Conservation (phyloP, 2,888 invertebrate genomes). For the Marasmarcha lunaedactyla region DNA sequence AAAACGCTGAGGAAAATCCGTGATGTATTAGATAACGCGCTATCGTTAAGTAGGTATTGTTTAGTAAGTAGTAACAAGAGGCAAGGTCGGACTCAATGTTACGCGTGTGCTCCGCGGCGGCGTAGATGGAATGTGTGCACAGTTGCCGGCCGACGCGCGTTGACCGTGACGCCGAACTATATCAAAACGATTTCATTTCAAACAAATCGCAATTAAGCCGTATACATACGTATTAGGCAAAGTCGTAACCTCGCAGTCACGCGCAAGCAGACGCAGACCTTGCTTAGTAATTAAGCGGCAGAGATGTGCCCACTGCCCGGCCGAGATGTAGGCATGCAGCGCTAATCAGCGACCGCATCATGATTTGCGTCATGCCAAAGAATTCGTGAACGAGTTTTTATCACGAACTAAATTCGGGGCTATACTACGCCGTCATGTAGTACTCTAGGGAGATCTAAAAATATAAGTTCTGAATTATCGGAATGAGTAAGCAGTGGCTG, state of each 20-base stretch:
- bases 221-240: background rate
- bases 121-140: conserved; percentile 27
- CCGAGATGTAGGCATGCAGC: too few species aligned
- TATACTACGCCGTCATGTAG: background rate
- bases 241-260: background rate
- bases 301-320: too few species aligned
- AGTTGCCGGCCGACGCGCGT: conserved; percentile 28
- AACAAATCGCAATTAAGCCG: conserved; percentile 1
- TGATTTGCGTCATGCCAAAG: background rate
- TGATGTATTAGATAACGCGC: background rate
- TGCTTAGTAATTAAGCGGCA: background rate
- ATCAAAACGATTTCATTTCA: conserved; percentile 19
- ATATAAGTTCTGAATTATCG: conserved; percentile 2
- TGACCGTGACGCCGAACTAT: conserved; percentile 23
- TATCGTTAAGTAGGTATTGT: background rate
- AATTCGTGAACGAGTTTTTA: background rate
- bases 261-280: background rate
- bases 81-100: conserved; percentile 59
- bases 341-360: background rate
- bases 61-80: conserved; percentile 33
- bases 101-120: conserved; percentile 24
- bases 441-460: conserved; percentile 3
- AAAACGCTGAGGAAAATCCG: background rate
- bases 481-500: conserved; percentile 8
- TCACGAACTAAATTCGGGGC: background rate